Conservation (phyloP, 2,113 vertebrate species). For the Cnemophilus loriae region DNA sequence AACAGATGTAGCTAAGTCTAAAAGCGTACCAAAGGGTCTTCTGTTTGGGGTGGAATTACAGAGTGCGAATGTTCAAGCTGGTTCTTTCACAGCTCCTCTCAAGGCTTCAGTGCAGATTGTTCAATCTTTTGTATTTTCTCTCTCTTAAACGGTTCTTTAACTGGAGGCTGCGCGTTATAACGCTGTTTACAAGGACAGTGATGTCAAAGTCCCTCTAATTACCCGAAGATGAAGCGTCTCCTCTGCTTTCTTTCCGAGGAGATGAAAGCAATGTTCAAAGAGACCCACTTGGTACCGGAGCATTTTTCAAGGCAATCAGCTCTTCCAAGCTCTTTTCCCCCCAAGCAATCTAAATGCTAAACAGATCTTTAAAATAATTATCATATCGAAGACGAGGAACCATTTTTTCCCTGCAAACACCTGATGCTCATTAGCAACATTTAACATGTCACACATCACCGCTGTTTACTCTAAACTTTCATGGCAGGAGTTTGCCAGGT, state of each 20-base stretch:
- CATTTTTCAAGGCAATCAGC: slow-evolving; percentile 42
- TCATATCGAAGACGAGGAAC: slow-evolving; percentile 1
- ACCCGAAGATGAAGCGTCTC: slow-evolving; percentile 5
- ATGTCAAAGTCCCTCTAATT: slow-evolving; percentile 23
- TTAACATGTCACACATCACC: not conserved
- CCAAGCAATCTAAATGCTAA: slow-evolving; percentile 71
- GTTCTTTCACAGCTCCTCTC: not conserved
- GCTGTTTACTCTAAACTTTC: not conserved
- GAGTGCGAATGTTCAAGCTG: not conserved
- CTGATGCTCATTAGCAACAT: slow-evolving; percentile 59
- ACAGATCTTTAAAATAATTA: slow-evolving; percentile 66
- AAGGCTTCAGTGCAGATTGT: not conserved
- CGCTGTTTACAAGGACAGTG: slow-evolving; percentile 21
- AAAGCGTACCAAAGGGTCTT: not conserved
- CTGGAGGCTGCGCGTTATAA: not conserved
- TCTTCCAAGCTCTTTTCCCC: slow-evolving; percentile 21
- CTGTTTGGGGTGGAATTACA: not conserved
- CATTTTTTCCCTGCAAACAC: slow-evolving; percentile 24
- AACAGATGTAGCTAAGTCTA: not conserved
- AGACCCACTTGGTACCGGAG: not conserved
- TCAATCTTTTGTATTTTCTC: not conserved
- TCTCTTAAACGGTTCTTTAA: not conserved
- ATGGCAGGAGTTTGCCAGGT: not conserved
- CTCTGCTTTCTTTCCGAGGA: slow-evolving; percentile 29
- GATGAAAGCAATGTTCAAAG: slow-evolving; percentile 38